These are phyloP conservation scores for Cepaea nemoralis DNA, from an alignment of 1,140 invertebrate species.

Conservation along the genomic window DNA sequence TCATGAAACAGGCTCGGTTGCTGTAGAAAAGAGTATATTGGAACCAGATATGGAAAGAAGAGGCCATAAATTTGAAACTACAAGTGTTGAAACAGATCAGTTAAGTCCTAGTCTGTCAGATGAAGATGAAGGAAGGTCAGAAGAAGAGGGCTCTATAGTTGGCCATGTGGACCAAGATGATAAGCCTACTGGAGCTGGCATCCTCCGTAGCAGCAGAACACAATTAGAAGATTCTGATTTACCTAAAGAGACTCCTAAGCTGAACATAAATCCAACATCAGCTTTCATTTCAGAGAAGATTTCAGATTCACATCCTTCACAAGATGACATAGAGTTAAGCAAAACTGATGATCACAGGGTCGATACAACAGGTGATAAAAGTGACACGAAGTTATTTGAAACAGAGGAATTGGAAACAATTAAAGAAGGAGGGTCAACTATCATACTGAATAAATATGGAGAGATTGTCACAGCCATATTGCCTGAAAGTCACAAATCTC, in stretches of 20 bases:
- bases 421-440: conserved; percentile 23
- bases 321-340: not conserved
- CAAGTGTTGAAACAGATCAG: not conserved
- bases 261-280: not conserved
- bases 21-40: not conserved
- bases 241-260: not conserved
- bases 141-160: not conserved
- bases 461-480: conserved; percentile 3
- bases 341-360: not conserved
- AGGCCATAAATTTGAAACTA: not conserved
- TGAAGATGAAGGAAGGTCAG: not conserved
- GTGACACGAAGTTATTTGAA: not conserved
- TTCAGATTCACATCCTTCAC: not conserved
- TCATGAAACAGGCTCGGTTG: not conserved
- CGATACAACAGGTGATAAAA: not conserved
- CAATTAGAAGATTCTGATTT: not conserved
- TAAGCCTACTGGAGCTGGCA: not conserved
- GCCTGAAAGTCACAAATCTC: not conserved
- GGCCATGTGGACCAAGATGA: not conserved
- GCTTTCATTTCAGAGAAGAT: not conserved
- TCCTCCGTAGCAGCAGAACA: conserved; percentile 1
- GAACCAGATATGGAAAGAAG: not conserved
- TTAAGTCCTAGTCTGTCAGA: not conserved
- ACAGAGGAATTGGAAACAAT: conserved; percentile 5
- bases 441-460: conserved; percentile 12